Evolutionary conservation across 2,113 vertebrate genomes (phyloP).

Genomic region (Gallinago paraguaiae): DNA sequence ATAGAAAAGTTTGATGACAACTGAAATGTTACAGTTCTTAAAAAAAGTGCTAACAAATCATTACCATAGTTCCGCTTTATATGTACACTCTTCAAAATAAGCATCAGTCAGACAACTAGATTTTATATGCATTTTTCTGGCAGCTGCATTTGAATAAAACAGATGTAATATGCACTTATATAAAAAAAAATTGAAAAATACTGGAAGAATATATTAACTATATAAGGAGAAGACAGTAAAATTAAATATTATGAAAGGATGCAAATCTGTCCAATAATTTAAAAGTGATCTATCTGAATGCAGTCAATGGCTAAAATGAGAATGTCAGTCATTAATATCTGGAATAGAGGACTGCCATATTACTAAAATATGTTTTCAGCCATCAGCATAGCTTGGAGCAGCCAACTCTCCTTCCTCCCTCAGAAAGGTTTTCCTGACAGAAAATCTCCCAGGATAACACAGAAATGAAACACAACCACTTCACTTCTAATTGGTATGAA

Average conservation of each 20-base stretch:
- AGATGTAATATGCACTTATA: neutral
- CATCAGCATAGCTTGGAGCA: neutral
- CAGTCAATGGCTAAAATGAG: neutral
- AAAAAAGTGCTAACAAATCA: neutral
- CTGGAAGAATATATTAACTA: neutral
- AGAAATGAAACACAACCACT: neutral
- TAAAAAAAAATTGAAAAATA: neutral
- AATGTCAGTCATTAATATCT: neutral
- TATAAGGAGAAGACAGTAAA: neutral
- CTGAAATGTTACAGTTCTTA: neutral
- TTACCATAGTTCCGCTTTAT: neutral
- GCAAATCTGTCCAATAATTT: neutral
- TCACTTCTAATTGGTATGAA: conserved; percentile 12
- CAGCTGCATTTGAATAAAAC: neutral
- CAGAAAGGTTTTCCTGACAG: neutral
- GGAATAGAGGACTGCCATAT: neutral
- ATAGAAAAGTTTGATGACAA: neutral
- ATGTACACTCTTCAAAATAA: neutral
- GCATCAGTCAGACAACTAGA: neutral
- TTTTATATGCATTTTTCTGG: neutral
- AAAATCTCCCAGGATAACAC: neutral
- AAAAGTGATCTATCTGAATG: neutral
- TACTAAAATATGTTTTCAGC: neutral
- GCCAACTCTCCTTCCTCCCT: neutral
- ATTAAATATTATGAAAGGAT: neutral